Evolutionary conservation across 2,888 invertebrate species (phyloP).

Genomic region (Sinopyrophorus schimmeli): DNA sequence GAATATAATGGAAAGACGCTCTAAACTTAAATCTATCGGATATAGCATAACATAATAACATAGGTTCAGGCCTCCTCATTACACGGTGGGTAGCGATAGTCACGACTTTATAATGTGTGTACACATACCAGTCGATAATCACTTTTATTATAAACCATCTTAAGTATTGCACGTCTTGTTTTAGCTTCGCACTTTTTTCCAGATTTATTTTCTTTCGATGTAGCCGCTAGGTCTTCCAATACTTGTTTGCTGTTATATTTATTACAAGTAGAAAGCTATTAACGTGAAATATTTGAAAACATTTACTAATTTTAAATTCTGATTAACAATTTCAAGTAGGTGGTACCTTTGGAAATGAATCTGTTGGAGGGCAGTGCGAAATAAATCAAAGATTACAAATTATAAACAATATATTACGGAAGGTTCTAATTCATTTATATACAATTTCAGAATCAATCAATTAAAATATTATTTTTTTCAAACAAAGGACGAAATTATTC

Average conservation of each 20-base stretch:
- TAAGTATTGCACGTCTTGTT: constrained; percentile 53
- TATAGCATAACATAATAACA: constrained; percentile 39
- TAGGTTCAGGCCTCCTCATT: constrained; percentile 52
- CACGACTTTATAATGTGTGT: constrained; percentile 55
- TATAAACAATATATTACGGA: constrained; percentile 5
- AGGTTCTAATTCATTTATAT: no score
- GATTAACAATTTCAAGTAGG: constrained; percentile 25
- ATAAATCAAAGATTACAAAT: constrained; percentile 11
- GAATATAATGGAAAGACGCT: constrained; percentile 15
- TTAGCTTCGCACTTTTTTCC: constrained; percentile 49
- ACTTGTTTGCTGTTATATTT: constrained; percentile 36
- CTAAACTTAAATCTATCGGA: constrained; percentile 33
- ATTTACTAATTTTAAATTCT: constrained; percentile 18
- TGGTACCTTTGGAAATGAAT: constrained; percentile 11
- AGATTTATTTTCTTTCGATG: constrained; percentile 34
- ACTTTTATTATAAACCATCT: constrained; percentile 53
- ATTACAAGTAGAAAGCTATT: constrained; percentile 28
- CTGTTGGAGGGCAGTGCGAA: constrained; percentile 1
- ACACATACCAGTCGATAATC: constrained; percentile 54
- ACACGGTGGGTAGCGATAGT: constrained; percentile 56
- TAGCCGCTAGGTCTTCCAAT: constrained; percentile 24
- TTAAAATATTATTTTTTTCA: no score
- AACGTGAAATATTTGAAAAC: constrained; percentile 20
- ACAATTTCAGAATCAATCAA: no score
- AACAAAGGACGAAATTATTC: no score